Evolutionary conservation across 2,888 invertebrate species (phyloP).

Genomic region (Flexamia atlantica): DNA sequence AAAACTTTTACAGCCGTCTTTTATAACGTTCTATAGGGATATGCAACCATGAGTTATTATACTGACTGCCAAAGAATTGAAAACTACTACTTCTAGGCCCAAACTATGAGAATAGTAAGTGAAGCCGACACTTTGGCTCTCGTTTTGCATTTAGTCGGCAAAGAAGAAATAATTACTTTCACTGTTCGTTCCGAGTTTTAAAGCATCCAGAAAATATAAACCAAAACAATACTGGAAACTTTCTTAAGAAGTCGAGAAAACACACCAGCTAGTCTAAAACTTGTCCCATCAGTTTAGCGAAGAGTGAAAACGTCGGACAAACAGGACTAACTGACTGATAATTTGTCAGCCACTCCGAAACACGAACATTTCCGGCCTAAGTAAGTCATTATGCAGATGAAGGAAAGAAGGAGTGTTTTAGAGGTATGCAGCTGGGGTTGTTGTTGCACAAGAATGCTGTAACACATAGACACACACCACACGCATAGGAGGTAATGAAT

Average conservation of each 20-base stretch:
- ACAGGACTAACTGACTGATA: conserved; percentile 3
- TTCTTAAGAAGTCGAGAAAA: neutral
- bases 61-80: no score
- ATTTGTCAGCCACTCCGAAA: neutral
- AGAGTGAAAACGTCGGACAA: conserved; percentile 5
- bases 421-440: neutral
- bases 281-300: neutral
- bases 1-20: no score
- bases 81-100: no score
- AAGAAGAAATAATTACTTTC: neutral
- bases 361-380: conserved; percentile 21
- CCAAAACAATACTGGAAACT: neutral
- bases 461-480: neutral
- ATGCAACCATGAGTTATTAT: no score
- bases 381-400: neutral
- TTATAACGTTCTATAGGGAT: no score
- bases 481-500: neutral
- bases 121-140: no score
- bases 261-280: neutral
- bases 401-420: neutral
- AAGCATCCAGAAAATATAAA: neutral
- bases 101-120: no score
- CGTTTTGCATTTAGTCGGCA: no score
- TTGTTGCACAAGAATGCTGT: neutral
- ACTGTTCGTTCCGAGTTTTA: neutral